Percentiles rank a stretch among this genome's conserved stretches.
Evolutionary conservation across 2,888 invertebrate genomes (phyloP).

Genomic region (Drymonia ruficornis): DNA sequence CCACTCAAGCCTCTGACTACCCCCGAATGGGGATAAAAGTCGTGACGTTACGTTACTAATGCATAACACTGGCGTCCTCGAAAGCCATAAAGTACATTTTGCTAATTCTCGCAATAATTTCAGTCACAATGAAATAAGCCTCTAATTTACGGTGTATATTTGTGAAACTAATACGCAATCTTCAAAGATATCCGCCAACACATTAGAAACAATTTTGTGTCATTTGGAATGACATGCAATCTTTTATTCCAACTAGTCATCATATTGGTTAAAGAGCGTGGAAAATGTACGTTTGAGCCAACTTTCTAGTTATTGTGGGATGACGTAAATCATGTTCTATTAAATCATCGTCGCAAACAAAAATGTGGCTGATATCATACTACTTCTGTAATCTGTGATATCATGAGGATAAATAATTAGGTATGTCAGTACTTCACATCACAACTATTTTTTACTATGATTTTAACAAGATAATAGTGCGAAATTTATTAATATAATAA

Average conservation of each 20-base stretch:
- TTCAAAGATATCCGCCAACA: slow-evolving; percentile 16
- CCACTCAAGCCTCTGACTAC: no score
- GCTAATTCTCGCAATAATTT: slow-evolving; percentile 26
- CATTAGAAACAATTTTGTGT: slow-evolving; percentile 15
- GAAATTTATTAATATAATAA: no score
- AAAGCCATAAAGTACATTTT: background rate
- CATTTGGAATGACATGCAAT: slow-evolving; percentile 15
- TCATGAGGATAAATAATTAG: no score
- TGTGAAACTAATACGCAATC: slow-evolving; percentile 10
- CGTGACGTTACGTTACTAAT: no score
- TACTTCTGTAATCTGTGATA: no score
- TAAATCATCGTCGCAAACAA: background rate
- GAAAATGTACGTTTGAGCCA: slow-evolving; percentile 11
- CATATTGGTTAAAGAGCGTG: slow-evolving; percentile 26
- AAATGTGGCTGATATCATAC: background rate
- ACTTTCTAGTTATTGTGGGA: slow-evolving; percentile 23
- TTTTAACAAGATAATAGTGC: no score
- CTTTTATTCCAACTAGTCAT: slow-evolving; percentile 17
- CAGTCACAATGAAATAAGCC: slow-evolving; percentile 17
- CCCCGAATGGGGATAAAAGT: no score
- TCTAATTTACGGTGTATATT: slow-evolving; percentile 8
- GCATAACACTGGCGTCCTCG: no score
- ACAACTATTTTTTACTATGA: no score
- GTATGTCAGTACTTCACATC: no score
- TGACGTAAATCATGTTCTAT: slow-evolving; percentile 6